Evolutionary conservation across 2,888 invertebrate species (phyloP).

Genomic region (Ditula angustiorana): DNA sequence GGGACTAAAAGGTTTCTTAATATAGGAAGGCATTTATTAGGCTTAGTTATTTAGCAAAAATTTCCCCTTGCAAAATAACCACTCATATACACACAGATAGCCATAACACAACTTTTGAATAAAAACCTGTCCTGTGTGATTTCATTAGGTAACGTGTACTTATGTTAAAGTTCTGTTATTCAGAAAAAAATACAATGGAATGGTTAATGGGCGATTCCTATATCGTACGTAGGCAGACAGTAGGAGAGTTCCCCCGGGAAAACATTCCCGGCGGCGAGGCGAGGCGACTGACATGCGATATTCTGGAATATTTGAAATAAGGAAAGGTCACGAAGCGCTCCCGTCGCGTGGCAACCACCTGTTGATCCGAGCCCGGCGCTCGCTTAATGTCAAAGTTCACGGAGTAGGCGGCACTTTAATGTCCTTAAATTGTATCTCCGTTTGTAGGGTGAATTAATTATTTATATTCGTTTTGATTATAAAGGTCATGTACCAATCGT

Average conservation of each 20-base stretch:
- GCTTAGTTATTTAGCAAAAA: no score
- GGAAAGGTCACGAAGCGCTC: conserved; percentile 63
- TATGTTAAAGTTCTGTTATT: neutral
- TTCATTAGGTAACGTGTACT: no score
- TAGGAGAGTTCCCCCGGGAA: conserved; percentile 17
- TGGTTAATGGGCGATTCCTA: neutral
- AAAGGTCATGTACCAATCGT: conserved; percentile 16
- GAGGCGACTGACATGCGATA: conserved; percentile 38
- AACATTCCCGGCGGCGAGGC: conserved; percentile 35
- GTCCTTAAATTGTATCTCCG: conserved; percentile 25
- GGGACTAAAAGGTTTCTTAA: no score
- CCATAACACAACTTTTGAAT: no score
- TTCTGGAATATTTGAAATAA: conserved; percentile 51
- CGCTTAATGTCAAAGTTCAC: conserved; percentile 68
- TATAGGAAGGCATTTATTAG: no score
- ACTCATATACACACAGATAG: no score
- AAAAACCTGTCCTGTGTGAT: no score
- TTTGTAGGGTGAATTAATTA: conserved; percentile 8
- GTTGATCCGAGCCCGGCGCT: conserved; percentile 58
- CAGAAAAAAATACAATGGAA: neutral
- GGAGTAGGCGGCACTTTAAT: conserved; percentile 45
- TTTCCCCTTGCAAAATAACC: no score
- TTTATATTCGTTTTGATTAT: conserved; percentile 9
- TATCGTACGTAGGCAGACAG: conserved; percentile 15
- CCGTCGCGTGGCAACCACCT: conserved; percentile 70